Evolutionary conservation across 2,113 vertebrate species (phyloP).

Genomic region (Phoenicopterus ruber): DNA sequence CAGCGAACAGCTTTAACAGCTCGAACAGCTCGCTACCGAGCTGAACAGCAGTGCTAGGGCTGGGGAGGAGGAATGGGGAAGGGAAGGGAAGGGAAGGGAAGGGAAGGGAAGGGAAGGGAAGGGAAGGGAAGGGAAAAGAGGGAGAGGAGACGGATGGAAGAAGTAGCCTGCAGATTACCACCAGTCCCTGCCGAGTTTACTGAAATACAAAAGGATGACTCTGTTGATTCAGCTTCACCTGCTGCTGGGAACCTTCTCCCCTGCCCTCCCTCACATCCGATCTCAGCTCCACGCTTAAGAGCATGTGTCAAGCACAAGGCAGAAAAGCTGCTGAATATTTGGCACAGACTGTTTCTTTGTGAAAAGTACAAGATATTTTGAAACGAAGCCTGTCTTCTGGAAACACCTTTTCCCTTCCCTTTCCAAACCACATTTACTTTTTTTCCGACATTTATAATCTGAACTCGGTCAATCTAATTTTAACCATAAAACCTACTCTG

Average conservation of each 20-base stretch:
- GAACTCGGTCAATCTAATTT: not conserved
- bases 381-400: not conserved
- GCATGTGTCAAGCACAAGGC: not conserved
- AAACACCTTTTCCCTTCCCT: not conserved
- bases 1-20: not conserved
- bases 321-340: slow-evolving; percentile 7
- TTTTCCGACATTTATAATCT: not conserved
- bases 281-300: not conserved
- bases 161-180: not conserved
- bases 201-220: slow-evolving; percentile 30
- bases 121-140: not conserved
- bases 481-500: not conserved
- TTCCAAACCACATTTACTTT: not conserved
- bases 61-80: not conserved
- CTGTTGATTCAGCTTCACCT: not conserved
- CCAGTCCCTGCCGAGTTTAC: not conserved
- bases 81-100: not conserved
- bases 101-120: not conserved
- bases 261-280: not conserved
- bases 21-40: not conserved
- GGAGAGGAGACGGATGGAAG: not conserved
- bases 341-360: not conserved
- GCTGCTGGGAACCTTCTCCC: not conserved
- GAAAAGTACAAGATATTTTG: not conserved
- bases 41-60: not conserved